Evolutionary conservation across 2,888 invertebrate species (phyloP), one percentile per base, ranked within the genome.

Genomic region (Cheiracanthium punctorium): DNA sequence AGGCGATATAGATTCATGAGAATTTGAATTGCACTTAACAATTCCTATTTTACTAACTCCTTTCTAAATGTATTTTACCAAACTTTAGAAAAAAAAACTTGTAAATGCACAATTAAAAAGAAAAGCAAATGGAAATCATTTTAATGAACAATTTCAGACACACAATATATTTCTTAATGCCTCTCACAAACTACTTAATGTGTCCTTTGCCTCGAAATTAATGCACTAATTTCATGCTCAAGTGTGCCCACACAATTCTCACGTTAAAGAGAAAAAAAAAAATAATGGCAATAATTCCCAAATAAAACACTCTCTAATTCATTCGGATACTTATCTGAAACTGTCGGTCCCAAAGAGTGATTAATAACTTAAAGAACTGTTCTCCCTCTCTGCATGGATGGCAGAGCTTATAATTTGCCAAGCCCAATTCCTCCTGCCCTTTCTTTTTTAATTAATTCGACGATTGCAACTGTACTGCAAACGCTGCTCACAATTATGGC

Each of bases 381-480:
- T 58, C 24, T 24, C 24, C 24, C 7, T 58, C 24, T 24, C 24
- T 17, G 24, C 33, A 4, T 14, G 29, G 29, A 65, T 30, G 12
- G 32, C 41, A 64, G 41, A 71, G 71, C 70, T 70, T 76, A 82
- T 82, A 82, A 82, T 82, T 82, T 76, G 82, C 71, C 82, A 41
- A 58, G 82, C 76, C 82, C 82, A 41, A 29, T 43, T 17, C 28
- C n/a, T n/a, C 24, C 69, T 4, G 0, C n/a, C 17, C 1, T 41
- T 65, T 30, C 52, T 32, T 64, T 58, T 64, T 76, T 76, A 82
- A 82, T 82, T 82, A 76, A 82, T 76, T 82, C 82, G 76, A 52
- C 65, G 76, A 82, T 71, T 82, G 72, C 69, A 58, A 58, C 58
- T 12, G 58, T 58, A 58, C 58, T 5, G 24, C 0, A 24, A 58